Percentiles rank a stretch among this genome's conserved stretches.
These are phyloP conservation scores for Psophia crepitans DNA, from an alignment of 2,113 vertebrate species.

Conservation along the genomic window DNA sequence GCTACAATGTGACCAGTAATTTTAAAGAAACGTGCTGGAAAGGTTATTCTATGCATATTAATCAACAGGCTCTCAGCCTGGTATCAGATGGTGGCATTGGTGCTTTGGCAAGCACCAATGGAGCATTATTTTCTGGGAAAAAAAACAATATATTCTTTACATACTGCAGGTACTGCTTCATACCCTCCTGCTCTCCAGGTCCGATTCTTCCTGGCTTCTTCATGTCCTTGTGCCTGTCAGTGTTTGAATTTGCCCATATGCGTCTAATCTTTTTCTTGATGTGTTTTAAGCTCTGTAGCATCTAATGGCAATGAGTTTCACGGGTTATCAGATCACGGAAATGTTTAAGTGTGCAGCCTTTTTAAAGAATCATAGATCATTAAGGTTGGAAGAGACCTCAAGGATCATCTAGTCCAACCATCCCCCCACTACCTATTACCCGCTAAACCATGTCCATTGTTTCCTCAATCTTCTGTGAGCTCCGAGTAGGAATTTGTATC, in stretches of 20 bases:
- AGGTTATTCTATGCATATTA: not conserved
- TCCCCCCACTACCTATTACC: no score
- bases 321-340: accelerated
- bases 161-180: not conserved
- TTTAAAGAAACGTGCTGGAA: not conserved
- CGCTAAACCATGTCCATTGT: no score
- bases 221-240: not conserved
- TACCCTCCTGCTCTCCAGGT: not conserved
- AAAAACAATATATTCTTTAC: not conserved
- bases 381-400: no score
- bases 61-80: not conserved
- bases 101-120: not conserved
- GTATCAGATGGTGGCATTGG: not conserved
- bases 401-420: no score
- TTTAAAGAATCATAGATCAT: no score
- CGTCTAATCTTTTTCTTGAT: not conserved
- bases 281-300: not conserved
- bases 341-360: not conserved
- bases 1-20: not conserved
- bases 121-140: not conserved
- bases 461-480: not conserved
- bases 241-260: not conserved
- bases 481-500: not conserved
- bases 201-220: not conserved
- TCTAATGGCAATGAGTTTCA: not conserved